phyloP scores from a whole-genome alignment of 2,113 vertebrate genomes.

The Hirundichthys speculiger region DNA sequence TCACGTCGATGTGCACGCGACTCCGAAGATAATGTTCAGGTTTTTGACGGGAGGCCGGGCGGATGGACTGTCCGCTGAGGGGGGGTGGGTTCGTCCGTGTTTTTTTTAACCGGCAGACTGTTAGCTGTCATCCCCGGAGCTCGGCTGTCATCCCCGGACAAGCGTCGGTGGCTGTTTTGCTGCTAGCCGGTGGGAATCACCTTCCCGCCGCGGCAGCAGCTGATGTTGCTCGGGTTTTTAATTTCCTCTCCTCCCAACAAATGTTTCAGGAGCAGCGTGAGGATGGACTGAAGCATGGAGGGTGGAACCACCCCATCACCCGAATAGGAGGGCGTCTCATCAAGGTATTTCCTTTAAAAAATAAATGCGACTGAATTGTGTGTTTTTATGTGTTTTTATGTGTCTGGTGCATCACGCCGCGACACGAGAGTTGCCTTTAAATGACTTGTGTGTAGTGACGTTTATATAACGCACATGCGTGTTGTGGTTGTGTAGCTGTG shows the following conservation, averaged over 20 bases:
- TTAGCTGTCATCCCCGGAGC: too few species aligned
- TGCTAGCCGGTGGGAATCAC: conserved; percentile 29
- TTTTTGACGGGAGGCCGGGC: neutral
- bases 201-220: neutral
- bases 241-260: conserved; percentile 13
- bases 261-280: conserved; percentile 42
- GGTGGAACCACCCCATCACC: conserved; percentile 42
- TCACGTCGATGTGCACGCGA: neutral
- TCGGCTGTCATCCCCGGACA: conserved; percentile 40
- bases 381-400: too few species aligned
- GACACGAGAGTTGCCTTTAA: too few species aligned
- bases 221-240: conserved; percentile 31
- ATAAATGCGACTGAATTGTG: too few species aligned
- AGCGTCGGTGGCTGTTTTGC: conserved; percentile 25
- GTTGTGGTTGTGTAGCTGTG: conserved; percentile 34
- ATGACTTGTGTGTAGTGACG: too few species aligned
- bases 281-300: conserved; percentile 68
- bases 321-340: conserved; percentile 51
- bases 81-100: too few species aligned
- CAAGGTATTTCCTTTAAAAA: conserved; percentile 61
- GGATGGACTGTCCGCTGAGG: too few species aligned
- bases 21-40: neutral
- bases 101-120: too few species aligned
- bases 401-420: too few species aligned
- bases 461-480: too few species aligned